Evolutionary conservation across 2,113 vertebrate genomes (phyloP).

Genomic region (Ascaphus truei): DNA sequence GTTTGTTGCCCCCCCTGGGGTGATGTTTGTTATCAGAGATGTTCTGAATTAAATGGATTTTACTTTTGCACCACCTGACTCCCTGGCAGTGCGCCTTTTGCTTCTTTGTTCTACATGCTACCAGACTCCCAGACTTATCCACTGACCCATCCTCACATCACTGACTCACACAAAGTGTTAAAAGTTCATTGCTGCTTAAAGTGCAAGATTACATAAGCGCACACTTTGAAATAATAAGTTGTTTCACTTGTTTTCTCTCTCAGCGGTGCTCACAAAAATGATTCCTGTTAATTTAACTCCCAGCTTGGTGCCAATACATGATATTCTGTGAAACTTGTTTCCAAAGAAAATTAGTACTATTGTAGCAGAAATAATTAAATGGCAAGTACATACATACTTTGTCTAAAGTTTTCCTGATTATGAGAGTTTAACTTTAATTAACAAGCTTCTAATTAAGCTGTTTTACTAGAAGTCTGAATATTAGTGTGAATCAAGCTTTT

Average conservation of each 20-base stretch:
- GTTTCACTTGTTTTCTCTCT: not conserved
- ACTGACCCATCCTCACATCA: not conserved
- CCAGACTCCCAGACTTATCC: too few species aligned
- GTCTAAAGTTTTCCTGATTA: not conserved
- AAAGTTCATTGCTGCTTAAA: not conserved
- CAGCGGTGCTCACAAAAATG: conserved; percentile 6
- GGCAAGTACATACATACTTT: not conserved
- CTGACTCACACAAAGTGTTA: not conserved
- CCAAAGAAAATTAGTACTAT: conserved; percentile 5
- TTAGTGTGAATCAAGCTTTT: too few species aligned
- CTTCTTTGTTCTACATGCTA: too few species aligned
- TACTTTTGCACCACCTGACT: too few species aligned
- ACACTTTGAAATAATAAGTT: conserved; percentile 3
- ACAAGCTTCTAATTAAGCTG: too few species aligned
- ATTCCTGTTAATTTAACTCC: conserved; percentile 18
- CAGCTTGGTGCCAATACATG: conserved; percentile 21
- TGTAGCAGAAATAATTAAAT: not conserved
- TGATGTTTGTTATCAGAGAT: too few species aligned
- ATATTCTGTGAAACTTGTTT: not conserved
- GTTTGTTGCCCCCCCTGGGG: too few species aligned
- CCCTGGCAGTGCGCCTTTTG: too few species aligned
- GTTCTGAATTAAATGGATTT: too few species aligned
- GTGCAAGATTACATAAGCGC: not conserved
- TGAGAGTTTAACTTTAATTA: too few species aligned
- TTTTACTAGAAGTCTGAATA: too few species aligned